These are phyloP conservation scores for Rynchops niger DNA, from an alignment of 2,113 vertebrate genomes.

Conservation along the genomic window DNA sequence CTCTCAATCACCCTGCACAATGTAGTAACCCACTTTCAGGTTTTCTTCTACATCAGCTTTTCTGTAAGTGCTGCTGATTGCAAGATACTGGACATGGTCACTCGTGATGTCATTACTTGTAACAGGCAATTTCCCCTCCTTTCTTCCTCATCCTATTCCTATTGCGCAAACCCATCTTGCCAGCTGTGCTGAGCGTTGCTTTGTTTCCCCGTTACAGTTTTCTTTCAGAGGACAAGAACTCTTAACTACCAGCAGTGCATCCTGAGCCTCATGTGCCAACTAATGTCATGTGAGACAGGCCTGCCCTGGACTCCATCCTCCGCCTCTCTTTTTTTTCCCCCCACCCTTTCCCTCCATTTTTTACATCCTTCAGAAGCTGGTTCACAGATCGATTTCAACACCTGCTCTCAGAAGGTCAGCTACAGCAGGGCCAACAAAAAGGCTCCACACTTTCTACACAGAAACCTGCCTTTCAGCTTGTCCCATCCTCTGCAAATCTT, in stretches of 20 bases:
- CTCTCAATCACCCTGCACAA: not conserved
- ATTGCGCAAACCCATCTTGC: not conserved
- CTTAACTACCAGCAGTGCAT: not conserved
- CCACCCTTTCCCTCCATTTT: accelerated
- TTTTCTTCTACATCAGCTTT: not conserved
- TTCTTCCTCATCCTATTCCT: not conserved
- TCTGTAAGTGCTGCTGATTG: not conserved
- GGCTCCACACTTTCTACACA: not conserved
- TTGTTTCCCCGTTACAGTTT: not conserved
- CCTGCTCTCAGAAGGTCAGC: not conserved
- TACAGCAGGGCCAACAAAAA: not conserved
- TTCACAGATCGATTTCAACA: not conserved
- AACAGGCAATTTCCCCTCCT: not conserved
- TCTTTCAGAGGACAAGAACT: not conserved
- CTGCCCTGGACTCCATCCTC: not conserved
- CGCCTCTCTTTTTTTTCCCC: accelerated
- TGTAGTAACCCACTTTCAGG: not conserved
- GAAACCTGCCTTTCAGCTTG: not conserved
- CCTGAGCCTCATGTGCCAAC: not conserved
- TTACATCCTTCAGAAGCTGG: not conserved
- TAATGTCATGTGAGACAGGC: accelerated
- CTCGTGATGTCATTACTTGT: not conserved
- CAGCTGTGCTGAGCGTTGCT: not conserved
- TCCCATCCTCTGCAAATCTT: not conserved
- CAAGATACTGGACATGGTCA: not conserved